Percentiles rank a stretch among this genome's conserved stretches.
These are phyloP conservation scores for Chymomyza costata DNA, from an alignment of 1,140 invertebrate genomes.

Conservation along the genomic window DNA sequence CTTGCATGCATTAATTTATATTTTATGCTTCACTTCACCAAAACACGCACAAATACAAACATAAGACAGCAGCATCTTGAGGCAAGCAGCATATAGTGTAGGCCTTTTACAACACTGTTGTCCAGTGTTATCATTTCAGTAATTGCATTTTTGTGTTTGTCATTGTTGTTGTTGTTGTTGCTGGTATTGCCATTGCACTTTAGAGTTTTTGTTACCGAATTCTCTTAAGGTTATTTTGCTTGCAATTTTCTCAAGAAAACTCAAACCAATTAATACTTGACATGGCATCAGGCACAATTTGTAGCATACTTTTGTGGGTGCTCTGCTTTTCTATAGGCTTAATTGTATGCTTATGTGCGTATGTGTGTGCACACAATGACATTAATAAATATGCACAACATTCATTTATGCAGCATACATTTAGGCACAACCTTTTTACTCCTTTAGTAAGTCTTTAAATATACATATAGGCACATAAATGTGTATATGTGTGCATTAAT, in stretches of 20 bases:
- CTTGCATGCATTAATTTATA: conserved; percentile 64
- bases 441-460: conserved; percentile 32
- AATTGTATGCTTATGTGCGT: too few relatives aligned
- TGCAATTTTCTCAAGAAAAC: conserved; percentile 69
- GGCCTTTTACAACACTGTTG: conserved; percentile 54
- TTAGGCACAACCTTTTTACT: conserved; percentile 5
- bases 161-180: conserved; percentile 47
- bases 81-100: conserved; percentile 45
- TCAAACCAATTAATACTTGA: conserved; percentile 59
- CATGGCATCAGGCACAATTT: conserved; percentile 18
- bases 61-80: conserved; percentile 58
- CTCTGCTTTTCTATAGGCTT: too few relatives aligned
- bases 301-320: conserved; percentile 17
- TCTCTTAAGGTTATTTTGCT: conserved; percentile 58
- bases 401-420: conserved; percentile 40
- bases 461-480: conserved; percentile 30
- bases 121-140: conserved; percentile 70
- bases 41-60: conserved; percentile 11
- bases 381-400: conserved; percentile 64
- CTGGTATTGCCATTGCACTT: conserved; percentile 44
- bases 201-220: conserved; percentile 48
- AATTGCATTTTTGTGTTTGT: conserved; percentile 71
- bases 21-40: conserved; percentile 58
- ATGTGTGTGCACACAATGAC: conserved; percentile 23
- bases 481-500: conserved; percentile 26